Conservation (phyloP, 2,113 vertebrate species). For the Pomatorhinus ruficollis region DNA sequence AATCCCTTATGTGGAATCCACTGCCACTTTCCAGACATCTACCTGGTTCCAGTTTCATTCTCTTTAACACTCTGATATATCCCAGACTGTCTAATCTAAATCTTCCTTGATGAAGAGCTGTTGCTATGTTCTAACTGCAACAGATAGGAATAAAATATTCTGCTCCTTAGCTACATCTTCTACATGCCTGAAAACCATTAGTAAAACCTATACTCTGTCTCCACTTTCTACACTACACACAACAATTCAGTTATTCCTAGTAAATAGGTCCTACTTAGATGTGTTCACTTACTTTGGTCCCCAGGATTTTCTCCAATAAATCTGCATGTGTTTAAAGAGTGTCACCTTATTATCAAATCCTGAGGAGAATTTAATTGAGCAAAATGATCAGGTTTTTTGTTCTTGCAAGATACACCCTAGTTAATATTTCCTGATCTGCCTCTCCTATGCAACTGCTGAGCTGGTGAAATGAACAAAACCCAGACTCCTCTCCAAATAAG, state of each 20-base stretch:
- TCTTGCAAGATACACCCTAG: not conserved
- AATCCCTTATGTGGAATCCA: not conserved
- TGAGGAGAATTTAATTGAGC: not conserved
- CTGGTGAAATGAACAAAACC: not conserved
- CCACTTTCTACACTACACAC: not conserved
- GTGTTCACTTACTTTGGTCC: accelerated
- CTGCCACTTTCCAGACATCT: not conserved
- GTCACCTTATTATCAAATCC: not conserved
- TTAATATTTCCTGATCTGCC: not conserved
- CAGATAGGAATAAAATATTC: not conserved
- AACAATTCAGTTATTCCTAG: not conserved
- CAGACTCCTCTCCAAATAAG: not conserved
- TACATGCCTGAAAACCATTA: not conserved
- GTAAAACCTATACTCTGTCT: not conserved
- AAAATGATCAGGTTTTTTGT: not conserved
- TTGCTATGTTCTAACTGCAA: not conserved
- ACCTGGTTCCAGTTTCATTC: not conserved
- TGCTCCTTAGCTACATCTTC: not conserved
- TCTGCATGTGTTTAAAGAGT: not conserved
- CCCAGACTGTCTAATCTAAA: not conserved
- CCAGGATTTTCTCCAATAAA: not conserved
- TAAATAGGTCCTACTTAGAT: not conserved
- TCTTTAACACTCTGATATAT: not conserved
- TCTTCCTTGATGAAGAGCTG: not conserved
- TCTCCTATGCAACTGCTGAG: not conserved